A percentile compares a stretch with the other conserved stretches of the same genome.
Evolutionary conservation across 1,140 invertebrate species (phyloP).

Genomic region (Teleopsis dalmanni): DNA sequence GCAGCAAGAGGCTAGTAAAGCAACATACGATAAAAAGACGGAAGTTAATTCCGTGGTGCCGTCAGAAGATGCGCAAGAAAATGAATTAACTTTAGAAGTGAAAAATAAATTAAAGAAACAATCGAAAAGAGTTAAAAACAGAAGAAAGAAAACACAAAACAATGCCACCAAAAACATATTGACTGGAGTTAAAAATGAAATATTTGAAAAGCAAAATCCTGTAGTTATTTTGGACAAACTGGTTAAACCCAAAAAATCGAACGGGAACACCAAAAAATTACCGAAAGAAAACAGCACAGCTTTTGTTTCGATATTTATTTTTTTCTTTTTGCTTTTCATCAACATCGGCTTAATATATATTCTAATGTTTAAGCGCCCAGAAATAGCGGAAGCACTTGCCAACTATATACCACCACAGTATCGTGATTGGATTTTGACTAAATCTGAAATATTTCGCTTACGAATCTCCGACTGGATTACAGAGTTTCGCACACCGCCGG

Average conservation of each 20-base stretch:
- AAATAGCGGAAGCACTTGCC: slow-evolving; percentile 36
- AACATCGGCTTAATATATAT: slow-evolving; percentile 36
- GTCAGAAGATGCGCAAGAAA: neutral
- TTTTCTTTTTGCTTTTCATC: slow-evolving; percentile 28
- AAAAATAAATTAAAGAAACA: slow-evolving; percentile 1
- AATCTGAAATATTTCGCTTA: slow-evolving; percentile 37
- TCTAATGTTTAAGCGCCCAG: slow-evolving; percentile 41
- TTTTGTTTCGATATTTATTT: slow-evolving; percentile 31
- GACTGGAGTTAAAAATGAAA: neutral
- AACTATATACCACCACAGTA: slow-evolving; percentile 40
- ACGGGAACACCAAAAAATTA: slow-evolving; percentile 15
- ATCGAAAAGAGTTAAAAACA: slow-evolving; percentile 27
- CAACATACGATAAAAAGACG: slow-evolving; percentile 8
- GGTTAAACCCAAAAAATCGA: slow-evolving; percentile 19
- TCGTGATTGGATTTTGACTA: slow-evolving; percentile 39
- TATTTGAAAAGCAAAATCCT: neutral
- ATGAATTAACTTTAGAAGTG: slow-evolving; percentile 1
- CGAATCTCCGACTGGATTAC: slow-evolving; percentile 40
- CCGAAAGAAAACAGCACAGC: slow-evolving; percentile 19
- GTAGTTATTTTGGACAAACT: no score
- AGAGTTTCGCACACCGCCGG: slow-evolving; percentile 36
- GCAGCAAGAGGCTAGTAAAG: slow-evolving; percentile 13
- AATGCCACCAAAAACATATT: neutral
- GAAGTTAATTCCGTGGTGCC: neutral
- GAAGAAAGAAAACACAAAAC: slow-evolving; percentile 22